Conservation (phyloP, 2,888 invertebrate genomes). For the Chelonus formosanus region DNA sequence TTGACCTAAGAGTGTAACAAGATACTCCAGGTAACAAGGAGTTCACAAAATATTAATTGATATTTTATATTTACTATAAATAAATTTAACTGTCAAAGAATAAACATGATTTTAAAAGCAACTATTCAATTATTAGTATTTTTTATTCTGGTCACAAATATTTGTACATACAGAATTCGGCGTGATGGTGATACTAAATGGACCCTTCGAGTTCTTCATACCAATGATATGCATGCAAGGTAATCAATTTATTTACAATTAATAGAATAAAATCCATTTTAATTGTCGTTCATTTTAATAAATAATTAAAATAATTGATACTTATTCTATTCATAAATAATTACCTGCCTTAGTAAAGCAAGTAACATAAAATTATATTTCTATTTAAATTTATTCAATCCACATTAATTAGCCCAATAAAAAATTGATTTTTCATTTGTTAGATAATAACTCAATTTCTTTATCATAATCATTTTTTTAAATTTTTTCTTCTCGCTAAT, state of each 20-base stretch:
- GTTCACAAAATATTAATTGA: not conserved
- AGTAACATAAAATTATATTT: too few species aligned
- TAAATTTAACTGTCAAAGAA: not conserved
- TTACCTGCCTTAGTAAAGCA: too few species aligned
- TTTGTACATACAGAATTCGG: conserved; percentile 43
- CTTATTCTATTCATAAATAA: too few species aligned
- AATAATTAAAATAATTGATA: too few species aligned
- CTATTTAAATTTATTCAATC: too few species aligned
- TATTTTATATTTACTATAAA: not conserved
- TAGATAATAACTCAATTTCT: too few species aligned
- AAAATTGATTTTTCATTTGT: too few species aligned
- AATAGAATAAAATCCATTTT: not conserved
- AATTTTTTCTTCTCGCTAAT: too few species aligned
- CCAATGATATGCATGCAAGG: conserved; percentile 90
- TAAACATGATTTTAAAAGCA: not conserved
- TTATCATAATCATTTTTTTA: too few species aligned
- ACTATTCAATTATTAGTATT: not conserved
- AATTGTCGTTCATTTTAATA: not conserved
- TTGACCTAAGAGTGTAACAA: conserved; percentile 42
- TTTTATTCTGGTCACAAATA: not conserved
- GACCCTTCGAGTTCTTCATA: conserved; percentile 82
- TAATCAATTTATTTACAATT: conserved; percentile 38
- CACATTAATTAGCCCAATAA: too few species aligned
- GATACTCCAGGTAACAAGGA: not conserved
- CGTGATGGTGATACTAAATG: conserved; percentile 59